Base-by-base conservation (phyloP, 2,113 vertebrate genomes). In the Megalops atlanticus region DNA sequence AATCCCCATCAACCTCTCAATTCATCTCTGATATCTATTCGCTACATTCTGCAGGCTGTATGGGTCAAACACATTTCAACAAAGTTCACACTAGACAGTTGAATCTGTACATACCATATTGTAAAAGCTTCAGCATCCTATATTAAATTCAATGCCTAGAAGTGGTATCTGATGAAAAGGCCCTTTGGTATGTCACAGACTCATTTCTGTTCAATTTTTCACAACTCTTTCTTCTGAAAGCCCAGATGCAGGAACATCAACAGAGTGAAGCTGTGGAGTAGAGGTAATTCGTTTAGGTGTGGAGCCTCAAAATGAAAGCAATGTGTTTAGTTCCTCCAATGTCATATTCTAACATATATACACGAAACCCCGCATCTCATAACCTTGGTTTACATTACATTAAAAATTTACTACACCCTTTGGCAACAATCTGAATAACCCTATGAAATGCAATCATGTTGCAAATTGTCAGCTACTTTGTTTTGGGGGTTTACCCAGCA, bases 381-480 rank as follows among this genome's bases (percentile, higher is more conserved):
- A 95, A 94, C 93, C 92, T 94, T 92, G 93, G 92, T 95, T 95
- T 96, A 94, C 91, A 95, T 93, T 92, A 91, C 91, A 94, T 95
- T 95, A 95, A 97, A 96, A 92, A 94, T 94, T 94, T 94, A 96
- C 95, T 94, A 93, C 87, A 93, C 92, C 94, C 94, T 92, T 93
- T 92, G 93, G 92, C 92, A 93, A 94, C 87, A 93, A 92, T 88
- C 88, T 91, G 92, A 93, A 92, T 94, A 93, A 94, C 93, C 94
- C 92, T 93, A 92, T 94, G 91, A 93, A 86, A 93, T 92, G 92
- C 92, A 93, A 93, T 95, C 91, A 95, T 93, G 89, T 89, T 91
- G 89, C 85, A 90, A 36, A 80, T 80, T 38, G 31, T 77, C 33
- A 77, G 24, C 54, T 77, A 54, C 49, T 87, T 80, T 87, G 81